Base-by-base conservation (phyloP, 35 echinoderm and acorn worm species). In the Diadema setosum region DNA sequence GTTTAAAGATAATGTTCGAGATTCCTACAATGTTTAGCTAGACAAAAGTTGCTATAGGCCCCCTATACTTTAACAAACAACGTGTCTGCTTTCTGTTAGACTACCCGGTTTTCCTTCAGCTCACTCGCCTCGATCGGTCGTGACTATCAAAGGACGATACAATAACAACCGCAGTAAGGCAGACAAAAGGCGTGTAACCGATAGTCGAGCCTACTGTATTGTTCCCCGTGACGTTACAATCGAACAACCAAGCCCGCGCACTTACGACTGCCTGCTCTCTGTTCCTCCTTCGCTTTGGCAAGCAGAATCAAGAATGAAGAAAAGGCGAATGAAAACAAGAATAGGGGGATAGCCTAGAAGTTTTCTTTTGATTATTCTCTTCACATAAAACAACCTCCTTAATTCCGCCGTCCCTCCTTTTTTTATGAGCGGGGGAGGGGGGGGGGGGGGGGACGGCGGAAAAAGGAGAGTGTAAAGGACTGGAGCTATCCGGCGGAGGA, bases 121-220 rank as follows among this genome's bases (percentile, higher is more conserved):
- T 9, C 48, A n/a, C 9, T 52, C 48, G n/a, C 9, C 48, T 52
- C n/a, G 48, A 52, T 9, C 24, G 20, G 36, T 44, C 24, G 73
- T 21, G 37, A 78, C 17, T 78, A 78, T 78, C 73, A 78, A 32
- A 78, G 24, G 73, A 78, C 73, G 73, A 20, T 78, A 78, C 73
- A 78, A 78, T 78, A 78, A 78, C 73, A 78, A 78, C 73, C 40
- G 25, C 35, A 35, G 24, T 35, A 17, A 78, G 25, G 2, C 18
- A 7, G 37, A 78, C 73, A 78, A 78, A 35, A 44, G 73, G 9
- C 15, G 27, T 78, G 73, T 21, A 78, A 78, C 37, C 24, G 73
- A 78, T 78, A 78, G 73, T 41, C 73, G 35, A 78, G 2, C 8
- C 73, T 34, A 39, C 27, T 42, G 9, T 78, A 44, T 78, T 78